These are phyloP conservation scores for Anguilla japonica DNA, from an alignment of 2,113 vertebrate genomes.

Conservation along the genomic window DNA sequence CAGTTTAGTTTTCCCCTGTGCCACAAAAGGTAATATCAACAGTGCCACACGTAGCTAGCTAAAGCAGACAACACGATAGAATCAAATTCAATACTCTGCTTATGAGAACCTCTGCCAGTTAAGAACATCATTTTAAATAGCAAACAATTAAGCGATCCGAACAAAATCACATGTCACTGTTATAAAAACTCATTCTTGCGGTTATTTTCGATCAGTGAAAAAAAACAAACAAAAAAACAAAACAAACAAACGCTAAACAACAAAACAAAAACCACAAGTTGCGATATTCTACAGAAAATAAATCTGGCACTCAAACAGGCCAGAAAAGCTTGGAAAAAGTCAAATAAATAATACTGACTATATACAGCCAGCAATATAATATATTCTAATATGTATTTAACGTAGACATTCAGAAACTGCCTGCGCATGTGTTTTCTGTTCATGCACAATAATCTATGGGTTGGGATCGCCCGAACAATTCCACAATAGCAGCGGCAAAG, in stretches of 20 bases:
- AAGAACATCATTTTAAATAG: neutral
- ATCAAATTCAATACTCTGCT: neutral
- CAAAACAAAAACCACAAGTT: neutral
- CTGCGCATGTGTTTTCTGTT: neutral
- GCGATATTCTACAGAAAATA: neutral
- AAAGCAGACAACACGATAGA: neutral
- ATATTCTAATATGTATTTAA: neutral
- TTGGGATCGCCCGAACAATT: constrained; percentile 1
- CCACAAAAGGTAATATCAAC: neutral
- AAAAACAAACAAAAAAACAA: neutral
- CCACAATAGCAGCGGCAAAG: neutral
- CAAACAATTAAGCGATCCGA: neutral
- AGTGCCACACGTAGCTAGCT: neutral
- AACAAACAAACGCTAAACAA: too few species aligned
- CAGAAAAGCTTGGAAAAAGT: neutral
- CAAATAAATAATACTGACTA: neutral
- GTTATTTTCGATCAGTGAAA: neutral
- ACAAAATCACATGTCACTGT: neutral
- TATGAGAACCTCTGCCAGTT: neutral
- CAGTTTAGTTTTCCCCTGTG: neutral
- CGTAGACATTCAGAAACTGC: neutral
- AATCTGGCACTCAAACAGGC: neutral
- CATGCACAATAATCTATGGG: neutral
- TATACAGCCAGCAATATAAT: neutral
- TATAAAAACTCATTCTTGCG: neutral